Evolutionary conservation across 2,888 invertebrate genomes (phyloP).

Genomic region (Papilio protenor): DNA sequence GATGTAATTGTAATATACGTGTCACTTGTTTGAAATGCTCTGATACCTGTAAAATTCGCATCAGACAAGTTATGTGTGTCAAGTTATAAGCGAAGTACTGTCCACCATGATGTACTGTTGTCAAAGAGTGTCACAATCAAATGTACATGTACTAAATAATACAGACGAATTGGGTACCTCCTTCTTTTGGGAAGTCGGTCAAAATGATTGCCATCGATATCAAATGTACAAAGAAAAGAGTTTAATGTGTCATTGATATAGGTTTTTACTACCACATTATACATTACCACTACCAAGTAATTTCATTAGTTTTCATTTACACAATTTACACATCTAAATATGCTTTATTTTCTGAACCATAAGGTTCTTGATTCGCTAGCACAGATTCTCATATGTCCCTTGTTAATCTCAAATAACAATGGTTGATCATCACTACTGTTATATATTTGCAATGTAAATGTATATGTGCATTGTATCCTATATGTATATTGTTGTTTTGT

Average conservation of each 20-base stretch:
- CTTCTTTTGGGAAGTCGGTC: no score
- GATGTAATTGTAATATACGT: neutral
- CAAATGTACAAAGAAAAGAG: neutral
- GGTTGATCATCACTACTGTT: conserved; percentile 9
- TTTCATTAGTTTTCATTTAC: neutral
- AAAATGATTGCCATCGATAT: neutral
- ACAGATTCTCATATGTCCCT: neutral
- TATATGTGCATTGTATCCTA: conserved; percentile 4
- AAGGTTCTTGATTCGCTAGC: neutral
- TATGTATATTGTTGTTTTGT: conserved; percentile 19
- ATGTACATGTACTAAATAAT: neutral
- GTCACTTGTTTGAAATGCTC: neutral
- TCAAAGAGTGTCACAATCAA: neutral
- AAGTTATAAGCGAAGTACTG: no score
- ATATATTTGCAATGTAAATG: conserved; percentile 15
- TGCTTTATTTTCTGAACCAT: neutral
- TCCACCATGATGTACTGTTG: neutral
- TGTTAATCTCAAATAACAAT: neutral
- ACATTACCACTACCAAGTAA: neutral
- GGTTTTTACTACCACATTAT: neutral
- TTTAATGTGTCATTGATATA: conserved; percentile 4
- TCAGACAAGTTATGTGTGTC: neutral
- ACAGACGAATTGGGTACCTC: no score
- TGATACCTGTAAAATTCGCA: no score
- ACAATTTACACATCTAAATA: neutral